These are phyloP conservation scores for Rhabdornis inornatus DNA, from an alignment of 2,113 vertebrate genomes.

Conservation along the genomic window DNA sequence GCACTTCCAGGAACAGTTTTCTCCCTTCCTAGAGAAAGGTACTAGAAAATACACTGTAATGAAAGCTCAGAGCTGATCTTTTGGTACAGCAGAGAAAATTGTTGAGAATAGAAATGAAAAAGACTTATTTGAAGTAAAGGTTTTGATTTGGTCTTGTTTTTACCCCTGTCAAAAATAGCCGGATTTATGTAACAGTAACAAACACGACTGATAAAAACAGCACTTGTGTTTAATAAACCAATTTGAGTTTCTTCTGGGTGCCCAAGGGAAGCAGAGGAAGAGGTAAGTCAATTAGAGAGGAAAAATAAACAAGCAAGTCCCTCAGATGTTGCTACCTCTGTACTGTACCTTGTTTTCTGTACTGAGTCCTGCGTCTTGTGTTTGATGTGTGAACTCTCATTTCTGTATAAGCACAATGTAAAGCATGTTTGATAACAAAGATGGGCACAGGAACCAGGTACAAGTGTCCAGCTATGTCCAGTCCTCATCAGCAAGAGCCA, in stretches of 20 bases:
- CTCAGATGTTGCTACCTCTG: background rate
- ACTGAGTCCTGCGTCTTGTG: fast-evolving
- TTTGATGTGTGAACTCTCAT: background rate
- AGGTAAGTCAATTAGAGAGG: background rate
- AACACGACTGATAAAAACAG: background rate
- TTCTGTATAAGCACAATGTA: background rate
- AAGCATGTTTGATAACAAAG: background rate
- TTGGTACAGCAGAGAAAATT: background rate
- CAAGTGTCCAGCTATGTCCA: background rate
- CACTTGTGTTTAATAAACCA: background rate
- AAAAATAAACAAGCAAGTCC: background rate
- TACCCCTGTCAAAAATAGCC: background rate
- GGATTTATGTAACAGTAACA: background rate
- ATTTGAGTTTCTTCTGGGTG: background rate
- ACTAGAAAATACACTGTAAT: background rate
- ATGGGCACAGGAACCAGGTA: background rate
- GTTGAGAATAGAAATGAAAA: background rate
- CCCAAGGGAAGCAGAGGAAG: background rate
- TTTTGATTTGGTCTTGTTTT: background rate
- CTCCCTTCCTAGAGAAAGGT: background rate
- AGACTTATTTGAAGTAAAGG: slow-evolving; percentile 45
- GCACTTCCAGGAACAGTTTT: background rate
- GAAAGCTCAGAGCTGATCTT: background rate
- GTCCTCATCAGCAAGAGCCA: background rate
- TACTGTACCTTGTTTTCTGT: background rate